Evolutionary conservation across 2,888 invertebrate species (phyloP).

Genomic region (Phytoseiulus persimilis): DNA sequence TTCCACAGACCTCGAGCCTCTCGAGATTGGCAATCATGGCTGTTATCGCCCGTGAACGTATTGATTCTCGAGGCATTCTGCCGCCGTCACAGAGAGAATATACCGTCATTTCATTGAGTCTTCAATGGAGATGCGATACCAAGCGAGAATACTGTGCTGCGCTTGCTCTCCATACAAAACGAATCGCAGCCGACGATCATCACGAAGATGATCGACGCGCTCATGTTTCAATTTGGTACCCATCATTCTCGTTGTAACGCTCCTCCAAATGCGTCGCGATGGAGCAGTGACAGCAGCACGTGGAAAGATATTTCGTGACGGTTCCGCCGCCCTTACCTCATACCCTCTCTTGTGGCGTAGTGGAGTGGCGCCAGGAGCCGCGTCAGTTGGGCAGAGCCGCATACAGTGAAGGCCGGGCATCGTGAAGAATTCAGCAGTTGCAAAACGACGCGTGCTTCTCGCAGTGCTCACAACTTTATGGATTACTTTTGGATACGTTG

Average conservation of each 20-base stretch:
- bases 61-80: too few species aligned
- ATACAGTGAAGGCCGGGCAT: background rate
- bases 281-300: background rate
- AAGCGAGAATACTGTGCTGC: too few species aligned
- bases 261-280: background rate
- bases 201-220: too few species aligned
- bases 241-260: background rate
- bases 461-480: background rate
- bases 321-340: background rate
- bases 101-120: too few species aligned
- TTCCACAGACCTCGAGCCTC: too few species aligned
- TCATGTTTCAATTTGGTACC: too few species aligned
- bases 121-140: too few species aligned
- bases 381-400: conserved; percentile 5
- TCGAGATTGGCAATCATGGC: too few species aligned
- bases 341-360: background rate
- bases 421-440: background rate
- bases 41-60: too few species aligned
- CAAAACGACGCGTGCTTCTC: background rate
- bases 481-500: background rate
- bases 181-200: too few species aligned
- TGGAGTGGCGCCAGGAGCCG: background rate
- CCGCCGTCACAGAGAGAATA: too few species aligned
- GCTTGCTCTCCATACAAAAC: too few species aligned
- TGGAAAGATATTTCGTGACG: background rate